A percentile compares a stretch with the other conserved stretches of the same genome.
Evolutionary conservation across 2,888 invertebrate genomes (phyloP).

Genomic region (Cephalotes varians): DNA sequence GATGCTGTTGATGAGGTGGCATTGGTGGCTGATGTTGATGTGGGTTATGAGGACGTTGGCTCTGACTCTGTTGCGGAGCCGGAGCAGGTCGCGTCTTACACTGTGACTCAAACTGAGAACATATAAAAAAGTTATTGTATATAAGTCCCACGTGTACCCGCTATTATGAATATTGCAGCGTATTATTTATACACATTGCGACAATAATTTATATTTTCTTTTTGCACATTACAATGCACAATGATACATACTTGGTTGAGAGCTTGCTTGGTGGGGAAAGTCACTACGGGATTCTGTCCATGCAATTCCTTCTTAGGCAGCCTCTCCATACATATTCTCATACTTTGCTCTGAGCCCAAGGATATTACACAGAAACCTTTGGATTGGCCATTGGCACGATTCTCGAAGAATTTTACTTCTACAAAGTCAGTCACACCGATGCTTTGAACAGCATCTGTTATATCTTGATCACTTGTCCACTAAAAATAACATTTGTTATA

Average conservation of each 20-base stretch:
- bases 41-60: slow-evolving; percentile 88
- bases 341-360: slow-evolving; percentile 96
- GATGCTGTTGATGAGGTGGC: slow-evolving; percentile 86
- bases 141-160: background rate
- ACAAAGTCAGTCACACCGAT: slow-evolving; percentile 97
- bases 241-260: slow-evolving; percentile 87
- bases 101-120: slow-evolving; percentile 94
- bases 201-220: background rate
- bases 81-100: slow-evolving; percentile 95
- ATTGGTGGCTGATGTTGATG: slow-evolving; percentile 86
- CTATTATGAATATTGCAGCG: background rate
- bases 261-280: slow-evolving; percentile 97
- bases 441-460: slow-evolving; percentile 95
- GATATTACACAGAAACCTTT: slow-evolving; percentile 99
- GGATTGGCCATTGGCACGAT: slow-evolving; percentile 99
- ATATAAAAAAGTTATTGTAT: slow-evolving; percentile 48
- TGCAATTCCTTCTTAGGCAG: slow-evolving; percentile 98
- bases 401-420: slow-evolving; percentile 99
- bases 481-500: slow-evolving; percentile 86
- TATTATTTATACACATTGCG: background rate
- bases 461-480: slow-evolving; percentile 99
- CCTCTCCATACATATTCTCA: slow-evolving; percentile 96
- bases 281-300: slow-evolving; percentile 97
- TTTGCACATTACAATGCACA: background rate
- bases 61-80: slow-evolving; percentile 89